Base-by-base conservation (phyloP, 2,113 vertebrate species). In the Ptychochromis oligacanthus region DNA sequence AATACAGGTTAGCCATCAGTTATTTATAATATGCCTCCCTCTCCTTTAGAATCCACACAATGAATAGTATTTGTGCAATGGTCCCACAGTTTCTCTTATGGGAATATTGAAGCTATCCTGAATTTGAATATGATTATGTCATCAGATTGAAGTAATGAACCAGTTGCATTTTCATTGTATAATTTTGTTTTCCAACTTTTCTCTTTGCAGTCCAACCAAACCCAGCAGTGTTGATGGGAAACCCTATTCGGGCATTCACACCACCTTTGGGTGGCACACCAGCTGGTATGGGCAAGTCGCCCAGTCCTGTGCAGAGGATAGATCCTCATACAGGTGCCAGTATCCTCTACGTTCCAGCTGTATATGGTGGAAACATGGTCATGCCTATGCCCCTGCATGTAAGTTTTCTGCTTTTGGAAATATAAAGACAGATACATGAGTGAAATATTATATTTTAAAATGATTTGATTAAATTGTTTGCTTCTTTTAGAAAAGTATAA, bases 311-410 rank as follows among this genome's bases (percentile, higher is more conserved):
- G 93, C 98, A 99, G 94, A 97, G 98, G 94, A 97, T 99, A 93
- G 98, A 99, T 93, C 98, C 98, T 83, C 98, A 99, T 91, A 98
- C 97, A 58, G 98, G 97, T 85, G 97, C 98, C 92, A 99, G 98
- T 92, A 99, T 99, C 94, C 96, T 99, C 22, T 99, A 99, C 18
- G 98, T 99, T 91, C 98, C 98, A 83, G 98, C 98, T 72, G 97
- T 99, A 89, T 99, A 99, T 88, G 97, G 98, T 93, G 98, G 98
- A 92, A 99, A 99, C 91, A 97, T 99, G 96, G 98, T 99, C 92
- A 99, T 99, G 98, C 97, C 98, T 89, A 96, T 99, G 97, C 98
- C 98, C 95, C 97, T 99, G 89, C 97, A 97, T 86, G 98, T 99
- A 95, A 97, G 98, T 93, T 65, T 56, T 11, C 31, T 34, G 5